A percentile compares a stretch with the other conserved stretches of the same genome.
Conservation (phyloP, 2,888 invertebrate genomes). For the Dasypogon diadema region DNA sequence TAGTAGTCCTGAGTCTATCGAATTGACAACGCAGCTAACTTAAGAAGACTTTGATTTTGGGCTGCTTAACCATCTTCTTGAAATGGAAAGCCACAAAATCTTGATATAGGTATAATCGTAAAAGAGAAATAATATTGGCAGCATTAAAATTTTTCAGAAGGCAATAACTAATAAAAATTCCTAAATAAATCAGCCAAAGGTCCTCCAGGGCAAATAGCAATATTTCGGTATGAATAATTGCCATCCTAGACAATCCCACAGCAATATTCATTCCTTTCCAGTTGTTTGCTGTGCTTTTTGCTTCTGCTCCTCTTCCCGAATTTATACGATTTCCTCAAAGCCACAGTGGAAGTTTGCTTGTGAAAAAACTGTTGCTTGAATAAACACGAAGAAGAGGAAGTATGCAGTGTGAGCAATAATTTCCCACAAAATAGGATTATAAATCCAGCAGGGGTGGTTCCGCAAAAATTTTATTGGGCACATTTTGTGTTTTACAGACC, state of each 20-base stretch:
- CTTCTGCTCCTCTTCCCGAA: not conserved
- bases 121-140: not conserved
- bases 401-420: conserved; percentile 13
- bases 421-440: conserved; percentile 16
- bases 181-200: too few species aligned
- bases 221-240: conserved; percentile 28
- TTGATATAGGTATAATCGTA: not conserved
- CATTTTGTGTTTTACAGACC: conserved; percentile 7
- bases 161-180: too few species aligned
- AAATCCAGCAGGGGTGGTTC: not conserved
- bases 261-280: not conserved
- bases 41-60: too few species aligned
- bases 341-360: not conserved
- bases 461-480: not conserved
- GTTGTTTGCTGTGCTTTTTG: not conserved
- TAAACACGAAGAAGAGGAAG: not conserved
- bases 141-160: too few species aligned
- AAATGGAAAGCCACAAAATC: too few species aligned
- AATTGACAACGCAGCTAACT: too few species aligned
- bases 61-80: too few species aligned
- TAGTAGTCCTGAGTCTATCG: too few species aligned
- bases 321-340: not conserved
- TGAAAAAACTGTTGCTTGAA: conserved; percentile 39
- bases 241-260: not conserved
- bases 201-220: too few species aligned